phyloP scores from a whole-genome alignment of 2,113 vertebrate species.

The Uropsilus gracilis region DNA sequence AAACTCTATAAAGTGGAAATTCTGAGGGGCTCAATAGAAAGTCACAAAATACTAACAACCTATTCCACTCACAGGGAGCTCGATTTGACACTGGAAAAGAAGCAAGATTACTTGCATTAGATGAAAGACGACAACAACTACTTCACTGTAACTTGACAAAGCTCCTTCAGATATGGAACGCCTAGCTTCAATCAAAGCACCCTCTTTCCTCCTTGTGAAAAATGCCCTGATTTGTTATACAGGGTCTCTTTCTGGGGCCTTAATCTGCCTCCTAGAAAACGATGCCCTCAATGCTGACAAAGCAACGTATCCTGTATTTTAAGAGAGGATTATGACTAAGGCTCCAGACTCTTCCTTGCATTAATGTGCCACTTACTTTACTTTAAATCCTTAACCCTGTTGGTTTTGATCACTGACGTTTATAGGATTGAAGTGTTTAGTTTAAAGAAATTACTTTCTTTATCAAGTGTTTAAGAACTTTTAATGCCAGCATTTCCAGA shows the following conservation, averaged over 20 bases:
- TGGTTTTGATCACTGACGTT: slow-evolving; percentile 23
- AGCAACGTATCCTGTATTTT: background rate
- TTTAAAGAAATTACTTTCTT: slow-evolving; percentile 44
- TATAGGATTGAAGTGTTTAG: background rate
- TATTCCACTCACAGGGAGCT: background rate
- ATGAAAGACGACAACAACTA: background rate
- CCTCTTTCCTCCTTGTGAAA: background rate
- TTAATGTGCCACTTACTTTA: background rate
- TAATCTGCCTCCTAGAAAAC: background rate
- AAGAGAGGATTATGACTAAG: background rate
- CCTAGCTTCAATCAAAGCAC: background rate
- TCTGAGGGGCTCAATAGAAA: background rate
- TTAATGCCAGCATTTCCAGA: background rate
- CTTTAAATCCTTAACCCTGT: background rate
- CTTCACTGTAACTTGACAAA: background rate
- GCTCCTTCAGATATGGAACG: background rate
- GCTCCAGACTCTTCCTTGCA: background rate
- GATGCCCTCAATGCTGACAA: background rate
- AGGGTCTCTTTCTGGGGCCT: background rate
- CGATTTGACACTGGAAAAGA: background rate
- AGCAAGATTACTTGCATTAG: background rate
- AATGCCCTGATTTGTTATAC: too few relatives aligned
- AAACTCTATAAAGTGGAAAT: background rate
- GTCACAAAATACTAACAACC: background rate
- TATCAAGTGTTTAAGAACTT: background rate